Evolutionary conservation across 2,113 vertebrate genomes (phyloP), one percentile per base, ranked within the genome.

Genomic region (Passer domesticus): DNA sequence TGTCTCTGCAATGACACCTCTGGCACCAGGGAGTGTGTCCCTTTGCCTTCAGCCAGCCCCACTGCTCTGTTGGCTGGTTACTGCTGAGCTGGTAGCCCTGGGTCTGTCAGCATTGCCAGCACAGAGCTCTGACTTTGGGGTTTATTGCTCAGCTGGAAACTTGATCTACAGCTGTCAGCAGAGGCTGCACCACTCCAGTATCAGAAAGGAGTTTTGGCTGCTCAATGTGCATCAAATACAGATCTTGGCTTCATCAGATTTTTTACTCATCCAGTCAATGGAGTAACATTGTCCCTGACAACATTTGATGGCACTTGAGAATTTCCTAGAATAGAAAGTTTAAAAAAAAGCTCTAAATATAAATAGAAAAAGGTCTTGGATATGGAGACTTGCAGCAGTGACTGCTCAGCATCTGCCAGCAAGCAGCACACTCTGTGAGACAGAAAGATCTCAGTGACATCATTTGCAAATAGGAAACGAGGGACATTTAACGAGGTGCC

Each of bases 121-220:
- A 17, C 25, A 52, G 30, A 58, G 41, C 69, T 93, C 74, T 52
- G 63, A 70, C 89, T 89, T 83, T 0, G 4, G 72, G 66, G 44
- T 89, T 94, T 85, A 87, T 76, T 73, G 58, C 91, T 92, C 62
- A 15, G 23, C 49, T 75, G 31, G 58, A 89, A 91, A 95, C 62
- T 83, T 82, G 83, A 89, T 66, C 81, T 94, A 83, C 27, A 85
- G 52, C 79, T 88, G 67, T 74, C 93, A 85, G 8, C 50, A 47
- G 78, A 83, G 73, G 49, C 6, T 56, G 47, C 64, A 50, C 35
- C 7, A 59, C 44, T 44, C 55, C 10, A 27, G 47, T 43, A 30
- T 44, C 33, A 55, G 72, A 47, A 33, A 59, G 67, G 69, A 73
- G 43, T 6, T 62, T 49, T 64, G 58, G 81, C 41, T 87, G 23